Conservation (phyloP, 2,113 vertebrate genomes). For the Elephas maximus region DNA sequence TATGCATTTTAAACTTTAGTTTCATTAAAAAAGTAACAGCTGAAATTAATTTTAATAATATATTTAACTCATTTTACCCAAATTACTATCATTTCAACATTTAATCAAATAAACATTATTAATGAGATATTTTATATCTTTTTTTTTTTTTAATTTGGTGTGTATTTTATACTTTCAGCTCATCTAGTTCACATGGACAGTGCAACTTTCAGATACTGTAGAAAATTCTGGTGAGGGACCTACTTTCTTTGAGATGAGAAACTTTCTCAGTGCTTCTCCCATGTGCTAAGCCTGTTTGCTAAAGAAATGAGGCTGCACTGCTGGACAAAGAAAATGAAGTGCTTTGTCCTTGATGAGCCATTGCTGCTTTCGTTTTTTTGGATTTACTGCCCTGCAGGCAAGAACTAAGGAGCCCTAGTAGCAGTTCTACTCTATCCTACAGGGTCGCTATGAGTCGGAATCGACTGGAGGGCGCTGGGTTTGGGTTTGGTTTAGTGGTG, state of each 20-base stretch:
- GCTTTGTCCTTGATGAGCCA: background rate
- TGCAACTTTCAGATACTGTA: background rate
- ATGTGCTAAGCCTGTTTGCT: background rate
- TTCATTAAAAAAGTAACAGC: background rate
- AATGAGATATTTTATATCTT: background rate
- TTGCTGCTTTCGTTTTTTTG: background rate
- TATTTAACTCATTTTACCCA: background rate
- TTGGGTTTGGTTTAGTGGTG: too few species aligned
- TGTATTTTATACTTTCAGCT: background rate
- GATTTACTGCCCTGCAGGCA: background rate
- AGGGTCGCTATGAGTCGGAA: too few species aligned
- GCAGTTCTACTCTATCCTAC: too few species aligned
- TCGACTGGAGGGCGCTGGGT: too few species aligned
- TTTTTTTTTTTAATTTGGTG: background rate
- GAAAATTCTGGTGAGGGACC: background rate
- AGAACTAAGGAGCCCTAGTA: background rate
- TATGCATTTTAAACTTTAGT: background rate
- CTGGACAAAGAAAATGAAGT: conserved; percentile 1
- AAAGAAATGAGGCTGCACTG: background rate
- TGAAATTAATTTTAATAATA: conserved; percentile 44
- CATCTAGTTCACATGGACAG: background rate
- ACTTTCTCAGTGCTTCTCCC: background rate
- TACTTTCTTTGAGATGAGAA: background rate
- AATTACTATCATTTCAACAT: conserved; percentile 34
- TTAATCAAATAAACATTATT: conserved; percentile 13